These are phyloP conservation scores for Orchesella flavescens DNA, from an alignment of 2,888 invertebrate species.

Conservation along the genomic window DNA sequence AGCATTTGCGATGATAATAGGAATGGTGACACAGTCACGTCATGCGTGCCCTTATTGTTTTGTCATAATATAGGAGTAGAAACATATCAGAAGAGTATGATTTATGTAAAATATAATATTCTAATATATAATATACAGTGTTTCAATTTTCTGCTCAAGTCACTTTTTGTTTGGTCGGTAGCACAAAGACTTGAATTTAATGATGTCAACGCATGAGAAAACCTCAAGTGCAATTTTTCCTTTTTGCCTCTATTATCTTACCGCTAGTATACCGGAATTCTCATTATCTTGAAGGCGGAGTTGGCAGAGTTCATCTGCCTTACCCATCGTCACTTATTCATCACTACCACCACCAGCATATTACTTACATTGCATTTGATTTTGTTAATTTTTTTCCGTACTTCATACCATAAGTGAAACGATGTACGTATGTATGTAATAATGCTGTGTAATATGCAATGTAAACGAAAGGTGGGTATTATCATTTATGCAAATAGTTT, in stretches of 20 bases:
- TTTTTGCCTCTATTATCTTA: background rate
- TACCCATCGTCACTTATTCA: slow-evolving; percentile 24
- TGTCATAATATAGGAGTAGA: background rate
- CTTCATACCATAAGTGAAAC: too few species aligned
- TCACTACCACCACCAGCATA: background rate
- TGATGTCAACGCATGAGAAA: slow-evolving; percentile 59
- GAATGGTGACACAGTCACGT: slow-evolving; percentile 34
- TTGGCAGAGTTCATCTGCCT: slow-evolving; percentile 55
- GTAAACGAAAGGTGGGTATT: too few species aligned
- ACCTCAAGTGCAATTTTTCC: slow-evolving; percentile 37
- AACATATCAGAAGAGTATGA: background rate
- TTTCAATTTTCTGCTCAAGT: too few species aligned
- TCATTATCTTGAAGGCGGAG: slow-evolving; percentile 54
- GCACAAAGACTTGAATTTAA: slow-evolving; percentile 26
- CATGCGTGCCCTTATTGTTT: slow-evolving; percentile 46
- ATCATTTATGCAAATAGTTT: too few species aligned
- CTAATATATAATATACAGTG: too few species aligned
- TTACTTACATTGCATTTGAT: background rate
- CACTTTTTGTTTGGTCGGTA: too few species aligned
- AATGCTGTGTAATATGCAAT: too few species aligned
- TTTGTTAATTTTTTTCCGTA: too few species aligned
- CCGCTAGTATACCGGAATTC: slow-evolving; percentile 47
- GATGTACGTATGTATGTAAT: too few species aligned
- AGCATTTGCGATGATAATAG: slow-evolving; percentile 22
- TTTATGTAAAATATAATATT: too few species aligned